phyloP scores from a whole-genome alignment of 2,113 vertebrate genomes.

The Coryphaenoides rupestris region DNA sequence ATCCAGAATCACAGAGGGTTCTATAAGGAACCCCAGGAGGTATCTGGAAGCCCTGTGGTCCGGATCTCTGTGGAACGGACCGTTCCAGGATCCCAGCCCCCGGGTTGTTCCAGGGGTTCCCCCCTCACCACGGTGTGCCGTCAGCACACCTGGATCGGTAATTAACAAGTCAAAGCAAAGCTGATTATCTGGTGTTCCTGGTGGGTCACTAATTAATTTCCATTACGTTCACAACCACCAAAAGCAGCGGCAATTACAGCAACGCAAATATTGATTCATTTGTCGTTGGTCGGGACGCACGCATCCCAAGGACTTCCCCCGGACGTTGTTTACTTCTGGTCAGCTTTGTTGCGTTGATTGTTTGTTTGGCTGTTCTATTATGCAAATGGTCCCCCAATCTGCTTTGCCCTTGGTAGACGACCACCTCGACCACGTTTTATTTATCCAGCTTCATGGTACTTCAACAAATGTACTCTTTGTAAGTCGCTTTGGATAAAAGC shows the following conservation, averaged over 20 bases:
- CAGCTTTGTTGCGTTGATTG: conserved; percentile 45
- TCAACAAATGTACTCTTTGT: no score
- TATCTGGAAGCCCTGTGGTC: no score
- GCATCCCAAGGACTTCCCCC: conserved; percentile 59
- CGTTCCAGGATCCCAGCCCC: no score
- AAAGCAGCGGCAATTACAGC: conserved; percentile 84
- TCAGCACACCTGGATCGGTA: no score
- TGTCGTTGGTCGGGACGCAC: conserved; percentile 75
- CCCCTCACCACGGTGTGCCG: no score
- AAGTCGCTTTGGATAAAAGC: no score
- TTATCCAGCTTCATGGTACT: no score
- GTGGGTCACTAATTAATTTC: conserved; percentile 92
- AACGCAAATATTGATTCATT: conserved; percentile 94
- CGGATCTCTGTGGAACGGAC: no score
- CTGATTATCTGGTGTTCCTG: conserved; percentile 36
- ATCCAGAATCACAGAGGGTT: no score
- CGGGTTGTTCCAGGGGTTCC: no score
- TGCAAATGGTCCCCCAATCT: conserved; percentile 69
- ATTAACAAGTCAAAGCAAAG: no score
- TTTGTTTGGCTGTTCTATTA: conserved; percentile 64
- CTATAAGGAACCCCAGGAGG: no score
- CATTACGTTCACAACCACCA: conserved; percentile 83
- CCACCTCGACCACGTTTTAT: background rate
- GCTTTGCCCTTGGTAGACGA: conserved; percentile 49
- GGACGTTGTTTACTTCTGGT: conserved; percentile 67